Conservation (phyloP, 2,113 vertebrate species). For the Pantherophis guttatus region DNA sequence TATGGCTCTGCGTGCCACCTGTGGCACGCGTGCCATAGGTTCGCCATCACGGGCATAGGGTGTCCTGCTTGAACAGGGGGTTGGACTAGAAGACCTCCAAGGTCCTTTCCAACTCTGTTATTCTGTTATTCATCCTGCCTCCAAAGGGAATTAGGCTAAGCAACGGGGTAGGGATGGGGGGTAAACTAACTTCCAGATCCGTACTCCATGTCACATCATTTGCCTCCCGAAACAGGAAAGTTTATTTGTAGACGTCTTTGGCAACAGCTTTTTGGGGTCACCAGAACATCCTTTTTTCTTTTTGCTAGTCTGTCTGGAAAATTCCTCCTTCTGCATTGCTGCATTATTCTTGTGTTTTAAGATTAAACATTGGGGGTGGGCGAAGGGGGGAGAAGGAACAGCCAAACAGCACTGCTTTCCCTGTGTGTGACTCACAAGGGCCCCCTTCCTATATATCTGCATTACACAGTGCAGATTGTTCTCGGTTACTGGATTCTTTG, state of each 20-base stretch:
- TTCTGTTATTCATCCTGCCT: background rate
- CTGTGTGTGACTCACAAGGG: background rate
- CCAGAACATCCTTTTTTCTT: background rate
- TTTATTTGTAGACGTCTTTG: background rate
- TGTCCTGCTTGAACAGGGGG: background rate
- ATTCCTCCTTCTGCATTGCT: background rate
- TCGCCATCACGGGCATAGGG: no score
- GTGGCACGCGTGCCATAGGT: no score
- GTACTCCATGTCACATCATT: background rate
- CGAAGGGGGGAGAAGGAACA: background rate
- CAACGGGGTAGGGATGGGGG: background rate
- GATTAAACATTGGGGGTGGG: background rate
- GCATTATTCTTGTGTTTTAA: background rate
- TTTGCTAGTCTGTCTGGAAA: background rate
- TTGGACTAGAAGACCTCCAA: background rate
- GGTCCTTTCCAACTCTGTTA: background rate
- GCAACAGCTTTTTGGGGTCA: background rate
- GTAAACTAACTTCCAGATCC: background rate
- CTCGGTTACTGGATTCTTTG: background rate
- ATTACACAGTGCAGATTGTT: background rate
- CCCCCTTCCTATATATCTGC: background rate
- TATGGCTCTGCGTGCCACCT: no score
- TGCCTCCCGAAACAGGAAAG: background rate
- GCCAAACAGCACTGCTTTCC: background rate
- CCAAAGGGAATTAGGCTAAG: background rate